Base-by-base conservation (phyloP, 1,140 invertebrate genomes). In the Zophobas atratus region DNA sequence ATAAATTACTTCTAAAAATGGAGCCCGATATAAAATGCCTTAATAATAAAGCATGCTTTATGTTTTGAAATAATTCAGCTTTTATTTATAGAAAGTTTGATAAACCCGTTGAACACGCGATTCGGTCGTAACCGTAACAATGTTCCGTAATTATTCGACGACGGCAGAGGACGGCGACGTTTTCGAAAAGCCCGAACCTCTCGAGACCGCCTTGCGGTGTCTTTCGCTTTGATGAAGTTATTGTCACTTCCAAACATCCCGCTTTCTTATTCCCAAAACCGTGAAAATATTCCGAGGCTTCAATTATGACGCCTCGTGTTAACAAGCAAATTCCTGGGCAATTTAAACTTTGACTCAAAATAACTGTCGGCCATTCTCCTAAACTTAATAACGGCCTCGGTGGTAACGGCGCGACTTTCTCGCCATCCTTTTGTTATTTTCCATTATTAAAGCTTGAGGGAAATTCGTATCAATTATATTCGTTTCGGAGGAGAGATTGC, bases 291-390 rank as follows among this genome's bases (percentile, higher is more conserved):
- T 67, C 60, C n/a, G 39, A 38, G 39, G 39, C 38, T 67, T 67
- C 60, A 67, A 67, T 67, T 67, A 67, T 67, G 60, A 67, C 39
- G 60, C 60, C 60, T 38, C 60, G 60, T 67, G 60, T 67, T 67
- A 67, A 67, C 60, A 67, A 41, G 36, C 60, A 39, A 67, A 67
- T 67, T 67, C 60, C 39, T 67, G 41, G 60, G 39, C 39, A 67
- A 67, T 67, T 67, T 67, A 67, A 63, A 67, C 60, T 67, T 67
- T 67, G 60, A 67, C 60, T 67, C 38, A 67, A 67, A 67, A 67
- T 67, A 67, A 67, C 60, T 67, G 60, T 43, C 60, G 60, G 39
- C 60, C 41, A 67, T 67, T 67, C 60, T 67, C 60, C 39, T 41
- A 67, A 67, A 67, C 60, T 67, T 67, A 67, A 67, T 67, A 67